These are phyloP conservation scores for Microdon myrmicae DNA, from an alignment of 2,888 invertebrate species.

Conservation along the genomic window DNA sequence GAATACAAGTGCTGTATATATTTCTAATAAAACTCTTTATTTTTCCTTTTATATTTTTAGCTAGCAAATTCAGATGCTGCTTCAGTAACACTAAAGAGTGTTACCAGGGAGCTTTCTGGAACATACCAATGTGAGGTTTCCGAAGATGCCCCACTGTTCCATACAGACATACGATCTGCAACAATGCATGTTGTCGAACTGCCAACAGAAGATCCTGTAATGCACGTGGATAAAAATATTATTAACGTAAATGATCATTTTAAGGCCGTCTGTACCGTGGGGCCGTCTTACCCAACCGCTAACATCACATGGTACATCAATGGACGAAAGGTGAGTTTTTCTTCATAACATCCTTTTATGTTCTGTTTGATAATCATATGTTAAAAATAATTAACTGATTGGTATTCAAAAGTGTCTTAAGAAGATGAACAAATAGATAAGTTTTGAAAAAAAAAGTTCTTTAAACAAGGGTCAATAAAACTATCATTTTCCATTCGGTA, in stretches of 20 bases:
- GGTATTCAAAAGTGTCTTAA: too few species aligned
- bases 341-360: not conserved
- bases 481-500: too few species aligned
- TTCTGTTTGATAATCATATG: not conserved
- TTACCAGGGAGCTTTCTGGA: slow-evolving; percentile 69
- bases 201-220: slow-evolving; percentile 69
- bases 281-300: slow-evolving; percentile 70
- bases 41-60: slow-evolving; percentile 58
- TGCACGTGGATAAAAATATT: slow-evolving; percentile 69
- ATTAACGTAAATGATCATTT: slow-evolving; percentile 69
- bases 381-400: not conserved
- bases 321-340: slow-evolving; percentile 67
- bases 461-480: too few species aligned
- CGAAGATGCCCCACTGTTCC: slow-evolving; percentile 71
- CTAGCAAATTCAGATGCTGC: slow-evolving; percentile 69
- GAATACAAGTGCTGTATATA: too few species aligned
- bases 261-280: slow-evolving; percentile 70
- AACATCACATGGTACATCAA: slow-evolving; percentile 71
- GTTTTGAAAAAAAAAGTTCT: too few species aligned
- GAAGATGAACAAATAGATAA: too few species aligned
- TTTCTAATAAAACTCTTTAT: not conserved
- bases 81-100: slow-evolving; percentile 69
- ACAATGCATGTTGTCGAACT: slow-evolving; percentile 71
- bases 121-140: slow-evolving; percentile 71
- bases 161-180: slow-evolving; percentile 70